Conservation (phyloP, 1,140 invertebrate species). For the Dendroctonus ponderosae region DNA sequence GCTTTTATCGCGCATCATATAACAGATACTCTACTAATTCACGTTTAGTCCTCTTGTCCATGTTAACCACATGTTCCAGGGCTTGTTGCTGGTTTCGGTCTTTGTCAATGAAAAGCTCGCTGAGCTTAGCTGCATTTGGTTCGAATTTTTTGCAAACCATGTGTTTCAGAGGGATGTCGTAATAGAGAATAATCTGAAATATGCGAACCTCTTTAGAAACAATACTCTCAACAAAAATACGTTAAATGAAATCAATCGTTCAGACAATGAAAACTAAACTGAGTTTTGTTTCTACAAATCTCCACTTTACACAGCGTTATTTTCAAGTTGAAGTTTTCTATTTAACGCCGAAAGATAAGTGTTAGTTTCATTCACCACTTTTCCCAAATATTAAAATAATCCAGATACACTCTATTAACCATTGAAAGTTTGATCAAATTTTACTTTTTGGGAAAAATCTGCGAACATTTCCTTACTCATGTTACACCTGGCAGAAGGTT, state of each 20-base stretch:
- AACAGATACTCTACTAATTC: conserved; percentile 46
- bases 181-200: conserved; percentile 45
- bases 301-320: too few species aligned
- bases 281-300: too few species aligned
- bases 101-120: conserved; percentile 35
- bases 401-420: too few species aligned
- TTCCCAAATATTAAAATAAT: too few species aligned
- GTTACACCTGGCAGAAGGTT: too few species aligned
- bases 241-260: too few species aligned
- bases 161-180: conserved; percentile 47
- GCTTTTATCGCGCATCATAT: conserved; percentile 40
- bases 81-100: conserved; percentile 28
- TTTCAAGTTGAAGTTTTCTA: too few species aligned
- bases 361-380: too few species aligned
- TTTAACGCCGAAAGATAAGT: too few species aligned
- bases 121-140: conserved; percentile 36
- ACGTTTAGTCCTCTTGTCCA: conserved; percentile 42
- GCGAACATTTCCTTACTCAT: too few species aligned
- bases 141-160: conserved; percentile 45
- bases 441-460: too few species aligned
- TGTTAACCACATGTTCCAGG: conserved; percentile 35
- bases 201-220: neutral
- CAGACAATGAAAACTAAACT: neutral
- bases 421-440: too few species aligned
- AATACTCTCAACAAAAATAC: neutral